Evolutionary conservation across 2,888 invertebrate species (phyloP).

Genomic region (Carterocephalus palaemon): DNA sequence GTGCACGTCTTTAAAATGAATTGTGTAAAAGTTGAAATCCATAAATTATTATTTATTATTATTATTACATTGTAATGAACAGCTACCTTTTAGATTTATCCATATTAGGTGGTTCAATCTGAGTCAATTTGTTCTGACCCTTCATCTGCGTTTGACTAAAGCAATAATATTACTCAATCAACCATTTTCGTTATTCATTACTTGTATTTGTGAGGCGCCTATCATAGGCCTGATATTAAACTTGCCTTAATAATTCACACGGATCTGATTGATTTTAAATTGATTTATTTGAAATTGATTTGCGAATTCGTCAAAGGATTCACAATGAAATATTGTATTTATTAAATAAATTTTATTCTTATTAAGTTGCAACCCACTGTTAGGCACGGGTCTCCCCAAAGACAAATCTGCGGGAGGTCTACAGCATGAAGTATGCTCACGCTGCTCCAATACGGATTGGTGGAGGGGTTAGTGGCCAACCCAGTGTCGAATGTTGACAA

Average conservation of each 20-base stretch:
- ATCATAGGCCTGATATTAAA: constrained; percentile 6
- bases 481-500: no score
- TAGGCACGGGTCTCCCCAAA: no score
- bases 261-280: constrained; percentile 3
- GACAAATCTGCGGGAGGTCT: no score
- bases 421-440: no score
- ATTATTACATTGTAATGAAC: constrained; percentile 19
- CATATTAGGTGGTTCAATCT: constrained; percentile 29
- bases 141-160: background rate
- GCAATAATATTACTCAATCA: constrained; percentile 7
- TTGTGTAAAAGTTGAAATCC: constrained; percentile 13
- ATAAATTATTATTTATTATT: constrained; percentile 9
- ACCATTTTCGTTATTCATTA: constrained; percentile 17
- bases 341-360: constrained; percentile 11
- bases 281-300: constrained; percentile 2
- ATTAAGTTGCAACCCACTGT: no score
- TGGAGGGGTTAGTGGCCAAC: no score
- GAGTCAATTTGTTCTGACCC: constrained; percentile 14
- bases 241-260: no score
- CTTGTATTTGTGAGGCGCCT: constrained; percentile 12
- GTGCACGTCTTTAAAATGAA: constrained; percentile 13
- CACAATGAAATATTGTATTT: constrained; percentile 4
- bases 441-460: no score
- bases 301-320: background rate
- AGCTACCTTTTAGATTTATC: constrained; percentile 12